Conservation (phyloP, 2,797 vertebrate species). For the Myoxocephalus aenaeus region DNA sequence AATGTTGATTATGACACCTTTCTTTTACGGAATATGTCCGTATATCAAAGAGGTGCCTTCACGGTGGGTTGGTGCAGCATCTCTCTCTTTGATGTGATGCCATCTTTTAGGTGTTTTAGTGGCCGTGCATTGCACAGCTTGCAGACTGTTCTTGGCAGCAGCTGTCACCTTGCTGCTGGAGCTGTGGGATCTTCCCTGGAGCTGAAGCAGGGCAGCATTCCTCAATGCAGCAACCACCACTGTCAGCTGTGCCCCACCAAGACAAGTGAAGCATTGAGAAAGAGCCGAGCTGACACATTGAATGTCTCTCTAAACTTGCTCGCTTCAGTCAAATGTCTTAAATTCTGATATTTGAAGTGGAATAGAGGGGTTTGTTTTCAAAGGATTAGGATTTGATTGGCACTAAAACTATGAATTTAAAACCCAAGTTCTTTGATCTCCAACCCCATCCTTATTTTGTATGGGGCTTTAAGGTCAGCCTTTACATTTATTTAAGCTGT, state of each 20-base stretch:
- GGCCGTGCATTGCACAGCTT: slow-evolving; percentile 49
- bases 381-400: slow-evolving; percentile 24
- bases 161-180: slow-evolving; percentile 81
- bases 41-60: not conserved
- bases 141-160: slow-evolving; percentile 76
- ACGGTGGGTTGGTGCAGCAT: slow-evolving; percentile 20
- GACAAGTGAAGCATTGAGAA: slow-evolving; percentile 77
- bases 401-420: slow-evolving; percentile 11
- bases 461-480: not conserved
- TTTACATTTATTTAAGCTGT: not conserved
- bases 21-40: not conserved
- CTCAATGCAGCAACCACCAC: slow-evolving; percentile 70
- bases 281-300: slow-evolving; percentile 68
- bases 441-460: not conserved
- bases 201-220: slow-evolving; percentile 75
- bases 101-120: slow-evolving; percentile 60
- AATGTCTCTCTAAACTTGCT: slow-evolving; percentile 61
- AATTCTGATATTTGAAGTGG: slow-evolving; percentile 32
- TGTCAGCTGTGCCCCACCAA: slow-evolving; percentile 70
- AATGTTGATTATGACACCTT: not conserved
- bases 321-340: slow-evolving; percentile 52
- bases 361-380: slow-evolving; percentile 27
- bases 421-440: slow-evolving; percentile 10
- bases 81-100: slow-evolving; percentile 48
- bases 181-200: slow-evolving; percentile 78